These are phyloP conservation scores for Cantharis lateralis DNA, from an alignment of 2,888 invertebrate species.

Conservation along the genomic window DNA sequence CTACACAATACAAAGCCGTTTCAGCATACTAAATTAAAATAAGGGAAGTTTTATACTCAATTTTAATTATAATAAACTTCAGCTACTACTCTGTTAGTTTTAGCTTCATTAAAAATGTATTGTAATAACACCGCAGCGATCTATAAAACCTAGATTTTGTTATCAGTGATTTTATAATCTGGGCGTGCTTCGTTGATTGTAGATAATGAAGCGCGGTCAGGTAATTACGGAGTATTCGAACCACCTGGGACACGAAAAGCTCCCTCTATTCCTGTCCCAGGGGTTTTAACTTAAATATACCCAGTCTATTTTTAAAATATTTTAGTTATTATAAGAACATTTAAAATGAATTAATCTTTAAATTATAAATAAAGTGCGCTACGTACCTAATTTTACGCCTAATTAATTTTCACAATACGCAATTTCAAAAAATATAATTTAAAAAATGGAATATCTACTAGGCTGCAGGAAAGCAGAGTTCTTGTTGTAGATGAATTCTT, in stretches of 20 bases:
- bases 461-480: too few relatives aligned
- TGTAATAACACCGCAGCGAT: constrained; percentile 14
- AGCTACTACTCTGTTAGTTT: not conserved
- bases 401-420: not conserved
- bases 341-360: not conserved
- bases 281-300: not conserved
- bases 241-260: constrained; percentile 30
- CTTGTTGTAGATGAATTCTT: too few relatives aligned
- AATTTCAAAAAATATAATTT: too few relatives aligned
- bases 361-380: not conserved
- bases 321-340: not conserved
- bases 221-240: constrained; percentile 29
- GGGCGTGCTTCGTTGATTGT: constrained; percentile 25
- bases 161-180: constrained; percentile 31
- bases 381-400: not conserved
- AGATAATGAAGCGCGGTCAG: constrained; percentile 31
- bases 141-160: constrained; percentile 23
- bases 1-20: not conserved
- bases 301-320: not conserved
- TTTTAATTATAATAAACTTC: not conserved
- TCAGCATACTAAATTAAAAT: not conserved
- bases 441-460: too few relatives aligned
- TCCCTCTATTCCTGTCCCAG: constrained; percentile 4
- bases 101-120: constrained; percentile 10
- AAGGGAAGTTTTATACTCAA: not conserved